These are phyloP conservation scores for Argya squamiceps DNA, from an alignment of 2,797 vertebrate species.

Conservation along the genomic window DNA sequence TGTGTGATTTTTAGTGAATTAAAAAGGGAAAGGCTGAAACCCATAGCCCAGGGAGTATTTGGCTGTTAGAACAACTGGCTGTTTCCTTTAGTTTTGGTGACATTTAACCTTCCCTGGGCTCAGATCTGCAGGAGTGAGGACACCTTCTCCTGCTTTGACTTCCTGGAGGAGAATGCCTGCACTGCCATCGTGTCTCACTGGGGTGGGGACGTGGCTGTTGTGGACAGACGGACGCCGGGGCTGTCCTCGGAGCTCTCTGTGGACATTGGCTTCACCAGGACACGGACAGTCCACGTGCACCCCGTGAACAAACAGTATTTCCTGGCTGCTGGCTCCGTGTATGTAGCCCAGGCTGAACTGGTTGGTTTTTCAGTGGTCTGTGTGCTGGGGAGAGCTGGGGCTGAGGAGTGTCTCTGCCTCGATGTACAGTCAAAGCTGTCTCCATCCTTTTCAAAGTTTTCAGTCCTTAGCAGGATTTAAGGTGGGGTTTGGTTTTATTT, in stretches of 20 bases:
- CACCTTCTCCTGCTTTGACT: constrained; percentile 84
- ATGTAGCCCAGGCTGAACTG: background rate
- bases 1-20: background rate
- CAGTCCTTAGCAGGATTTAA: background rate
- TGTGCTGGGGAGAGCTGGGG: background rate
- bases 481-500: background rate
- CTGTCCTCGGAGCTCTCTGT: constrained; percentile 74
- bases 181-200: constrained; percentile 80
- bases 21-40: background rate
- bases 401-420: background rate
- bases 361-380: fast-evolving
- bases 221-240: constrained; percentile 83
- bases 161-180: constrained; percentile 78
- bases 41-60: background rate
- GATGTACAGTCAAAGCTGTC: fast-evolving
- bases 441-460: fast-evolving
- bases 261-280: constrained; percentile 58
- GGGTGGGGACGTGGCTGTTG: constrained; percentile 75
- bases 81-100: fast-evolving
- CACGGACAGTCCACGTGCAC: constrained; percentile 85
- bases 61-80: fast-evolving
- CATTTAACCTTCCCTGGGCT: background rate
- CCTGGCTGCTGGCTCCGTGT: constrained; percentile 81
- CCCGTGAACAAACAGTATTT: constrained; percentile 86
- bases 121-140: constrained; percentile 81